phyloP scores from a whole-genome alignment of 2,888 invertebrate species.

The Alcis repandata region DNA sequence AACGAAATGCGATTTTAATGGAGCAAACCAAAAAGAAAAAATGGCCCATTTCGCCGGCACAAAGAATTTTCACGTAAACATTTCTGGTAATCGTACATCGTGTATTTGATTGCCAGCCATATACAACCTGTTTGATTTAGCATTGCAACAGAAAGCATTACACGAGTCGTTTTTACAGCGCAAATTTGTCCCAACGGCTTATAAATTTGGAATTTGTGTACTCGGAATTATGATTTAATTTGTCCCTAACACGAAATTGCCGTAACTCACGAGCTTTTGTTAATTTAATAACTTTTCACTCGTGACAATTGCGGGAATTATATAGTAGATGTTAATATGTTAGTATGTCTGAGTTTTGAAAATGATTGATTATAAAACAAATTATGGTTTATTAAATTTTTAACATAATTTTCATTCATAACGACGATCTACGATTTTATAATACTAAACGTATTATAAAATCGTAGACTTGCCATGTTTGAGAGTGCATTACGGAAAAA shows the following conservation, averaged over 20 bases:
- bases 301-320: conserved; percentile 16
- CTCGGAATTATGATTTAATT: conserved; percentile 25
- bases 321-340: background rate
- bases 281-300: conserved; percentile 27
- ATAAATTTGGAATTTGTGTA: conserved; percentile 23
- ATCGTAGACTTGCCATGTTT: too few relatives aligned
- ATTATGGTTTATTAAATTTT: too few relatives aligned
- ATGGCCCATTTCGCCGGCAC: background rate
- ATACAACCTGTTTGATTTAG: conserved; percentile 20
- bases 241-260: conserved; percentile 18
- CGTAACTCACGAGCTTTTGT: conserved; percentile 21
- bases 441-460: too few relatives aligned
- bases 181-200: conserved; percentile 5
- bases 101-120: background rate
- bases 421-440: too few relatives aligned
- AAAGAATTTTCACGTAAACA: background rate
- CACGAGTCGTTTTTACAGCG: conserved; percentile 9
- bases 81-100: background rate
- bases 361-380: too few relatives aligned
- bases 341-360: too few relatives aligned
- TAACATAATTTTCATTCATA: too few relatives aligned
- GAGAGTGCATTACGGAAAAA: too few relatives aligned
- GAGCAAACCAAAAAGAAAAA: background rate
- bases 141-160: conserved; percentile 8
- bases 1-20: background rate